Evolutionary conservation across 2,797 vertebrate species (phyloP), one percentile per base, ranked within the genome.

Genomic region (Halcyon smyrnensis): DNA sequence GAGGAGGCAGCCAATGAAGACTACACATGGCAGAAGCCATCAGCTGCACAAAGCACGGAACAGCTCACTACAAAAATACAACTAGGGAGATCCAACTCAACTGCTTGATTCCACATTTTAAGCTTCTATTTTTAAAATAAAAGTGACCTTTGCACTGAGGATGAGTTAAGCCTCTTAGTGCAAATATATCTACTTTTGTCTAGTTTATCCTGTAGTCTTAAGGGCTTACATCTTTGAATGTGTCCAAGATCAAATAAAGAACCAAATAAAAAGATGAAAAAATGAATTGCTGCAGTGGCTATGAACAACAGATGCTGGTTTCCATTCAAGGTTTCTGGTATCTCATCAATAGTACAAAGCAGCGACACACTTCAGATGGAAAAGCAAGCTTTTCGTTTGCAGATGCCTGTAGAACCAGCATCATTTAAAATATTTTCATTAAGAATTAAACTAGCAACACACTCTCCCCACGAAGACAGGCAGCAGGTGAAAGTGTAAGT

Each of bases 121-220:
- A 95, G 91, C 86, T 94, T 87, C 94, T 95, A 92, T 95, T 96
- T 96, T 92, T 94, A 96, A 96, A 96, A 93, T 93, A 95, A 93
- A 96, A 93, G 53, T 20, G 17, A 96, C 95, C 90, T 97, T 84
- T 95, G 80, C 91, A 91, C 91, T 68, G 70, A 91, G 91, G 89
- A 95, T 94, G 80, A 82, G 63, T 84, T 94, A 96, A 95, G 93
- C 95, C 83, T 96, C 95, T 95, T 95, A 97, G 70, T 46, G 67
- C 80, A 95, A 95, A 96, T 50, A 82, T 87, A 93, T 87, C 95
- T 95, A 91, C 95, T 96, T 95, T 91, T 90, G 91, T 67, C 89
- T 77, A 90, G 93, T 96, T 95, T 88, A 96, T 95, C 96, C 94
- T 94, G 85, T 46, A 93, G 91, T 95, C 95, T 96, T 96, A 95